Conservation (phyloP, 2,797 vertebrate genomes). For the Hypotaenidia okinawae region DNA sequence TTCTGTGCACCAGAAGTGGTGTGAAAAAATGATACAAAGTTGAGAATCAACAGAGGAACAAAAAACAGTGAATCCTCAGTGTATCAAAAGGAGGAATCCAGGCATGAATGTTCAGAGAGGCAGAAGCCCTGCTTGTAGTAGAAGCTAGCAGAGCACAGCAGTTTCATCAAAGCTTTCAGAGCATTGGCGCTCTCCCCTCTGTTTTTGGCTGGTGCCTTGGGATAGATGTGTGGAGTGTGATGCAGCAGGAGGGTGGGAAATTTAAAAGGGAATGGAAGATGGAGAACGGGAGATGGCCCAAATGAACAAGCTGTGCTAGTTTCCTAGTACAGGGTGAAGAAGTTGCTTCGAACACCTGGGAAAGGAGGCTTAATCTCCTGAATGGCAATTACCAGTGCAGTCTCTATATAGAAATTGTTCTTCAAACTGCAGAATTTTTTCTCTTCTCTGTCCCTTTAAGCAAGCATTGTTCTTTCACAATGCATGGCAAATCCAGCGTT, state of each 20-base stretch:
- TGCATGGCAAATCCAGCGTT: not conserved
- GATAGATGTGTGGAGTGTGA: not conserved
- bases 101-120: not conserved
- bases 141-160: not conserved
- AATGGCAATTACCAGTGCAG: not conserved
- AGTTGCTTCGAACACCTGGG: not conserved
- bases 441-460: not conserved
- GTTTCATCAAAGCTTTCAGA: not conserved
- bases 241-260: constrained; percentile 6
- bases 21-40: not conserved
- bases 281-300: constrained; percentile 20
- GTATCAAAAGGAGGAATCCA: not conserved
- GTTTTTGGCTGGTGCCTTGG: constrained; percentile 21
- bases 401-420: not conserved
- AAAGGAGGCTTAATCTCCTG: not conserved
- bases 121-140: constrained; percentile 1
- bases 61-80: not conserved
- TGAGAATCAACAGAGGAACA: not conserved
- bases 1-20: not conserved
- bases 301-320: not conserved
- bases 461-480: not conserved
- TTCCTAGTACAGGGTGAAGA: not conserved
- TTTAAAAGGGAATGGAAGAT: not conserved
- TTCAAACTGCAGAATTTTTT: not conserved
- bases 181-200: not conserved